Conservation (phyloP, 2,113 vertebrate genomes). For the Isurus oxyrinchus region DNA sequence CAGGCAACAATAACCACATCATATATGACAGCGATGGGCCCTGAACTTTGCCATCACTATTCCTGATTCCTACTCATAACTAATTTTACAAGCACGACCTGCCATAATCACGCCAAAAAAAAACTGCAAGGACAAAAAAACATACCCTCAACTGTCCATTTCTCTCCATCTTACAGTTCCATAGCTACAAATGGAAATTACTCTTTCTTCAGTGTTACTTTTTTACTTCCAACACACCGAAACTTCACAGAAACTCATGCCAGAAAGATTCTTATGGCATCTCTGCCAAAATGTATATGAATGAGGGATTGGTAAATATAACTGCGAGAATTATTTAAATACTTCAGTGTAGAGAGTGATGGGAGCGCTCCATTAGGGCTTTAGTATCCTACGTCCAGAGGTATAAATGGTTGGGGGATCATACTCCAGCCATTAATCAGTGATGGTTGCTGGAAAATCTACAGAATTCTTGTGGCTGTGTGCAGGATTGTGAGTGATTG, state of each 20-base stretch:
- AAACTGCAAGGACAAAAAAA: neutral
- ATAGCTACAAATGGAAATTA: neutral
- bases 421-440: neutral
- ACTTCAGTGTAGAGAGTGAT: neutral
- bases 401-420: neutral
- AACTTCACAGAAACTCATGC: neutral
- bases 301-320: neutral
- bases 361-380: neutral
- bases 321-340: neutral
- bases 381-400: neutral
- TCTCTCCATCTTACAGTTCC: neutral
- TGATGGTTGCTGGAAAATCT: neutral
- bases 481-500: neutral
- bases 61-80: neutral
- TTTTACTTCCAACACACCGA: neutral
- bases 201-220: neutral
- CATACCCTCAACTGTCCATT: neutral
- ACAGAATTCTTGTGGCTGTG: neutral
- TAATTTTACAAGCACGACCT: neutral
- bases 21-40: neutral
- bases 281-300: neutral
- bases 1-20: neutral
- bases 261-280: neutral
- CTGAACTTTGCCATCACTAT: neutral
- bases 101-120: neutral